Percentiles rank a stretch among this genome's conserved stretches.
phyloP scores from a whole-genome alignment of 2,888 invertebrate species.

The Erebia palarica region DNA sequence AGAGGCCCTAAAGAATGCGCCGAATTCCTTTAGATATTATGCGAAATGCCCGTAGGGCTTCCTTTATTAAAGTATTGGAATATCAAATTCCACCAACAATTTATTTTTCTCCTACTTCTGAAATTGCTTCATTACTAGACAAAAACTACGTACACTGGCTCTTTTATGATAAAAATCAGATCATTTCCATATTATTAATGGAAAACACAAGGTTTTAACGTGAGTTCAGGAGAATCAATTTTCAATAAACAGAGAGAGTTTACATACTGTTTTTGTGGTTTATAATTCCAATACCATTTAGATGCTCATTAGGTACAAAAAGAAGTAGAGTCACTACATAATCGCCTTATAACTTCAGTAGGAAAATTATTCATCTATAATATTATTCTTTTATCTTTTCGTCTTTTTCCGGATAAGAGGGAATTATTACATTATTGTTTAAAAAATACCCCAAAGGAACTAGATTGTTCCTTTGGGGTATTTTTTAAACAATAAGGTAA shows the following conservation, averaged over 20 bases:
- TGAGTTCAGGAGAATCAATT: too few relatives aligned
- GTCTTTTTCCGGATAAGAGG: background rate
- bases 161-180: too few relatives aligned
- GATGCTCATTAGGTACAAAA: background rate
- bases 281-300: too few relatives aligned
- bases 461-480: too few relatives aligned
- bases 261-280: too few relatives aligned
- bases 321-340: background rate
- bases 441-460: background rate
- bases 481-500: too few relatives aligned
- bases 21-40: constrained; percentile 11
- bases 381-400: constrained; percentile 2
- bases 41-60: constrained; percentile 8
- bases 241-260: too few relatives aligned
- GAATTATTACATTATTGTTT: constrained; percentile 3
- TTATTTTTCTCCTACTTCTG: too few relatives aligned
- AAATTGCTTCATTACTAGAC: too few relatives aligned
- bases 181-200: too few relatives aligned
- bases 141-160: too few relatives aligned
- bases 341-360: background rate
- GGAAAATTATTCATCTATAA: background rate
- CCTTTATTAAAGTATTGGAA: constrained; percentile 12
- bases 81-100: background rate
- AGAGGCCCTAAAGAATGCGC: constrained; percentile 3
- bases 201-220: too few relatives aligned